A percentile compares a stretch with the other conserved stretches of the same genome.
Evolutionary conservation across 1,140 invertebrate genomes (phyloP).

Genomic region (Tetramorium parvispinum): DNA sequence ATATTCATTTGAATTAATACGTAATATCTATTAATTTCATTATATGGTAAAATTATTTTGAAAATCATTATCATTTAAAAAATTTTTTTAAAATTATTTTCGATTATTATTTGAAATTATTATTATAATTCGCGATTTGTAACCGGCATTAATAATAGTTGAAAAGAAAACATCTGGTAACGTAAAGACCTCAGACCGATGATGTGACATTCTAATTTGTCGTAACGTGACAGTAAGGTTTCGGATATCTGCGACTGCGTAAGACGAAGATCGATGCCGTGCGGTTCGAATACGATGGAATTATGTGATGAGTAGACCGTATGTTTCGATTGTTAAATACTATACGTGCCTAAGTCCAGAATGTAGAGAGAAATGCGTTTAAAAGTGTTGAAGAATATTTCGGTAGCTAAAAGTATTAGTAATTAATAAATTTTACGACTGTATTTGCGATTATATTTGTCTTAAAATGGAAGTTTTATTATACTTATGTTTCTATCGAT

Average conservation of each 20-base stretch:
- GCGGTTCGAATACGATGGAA: conserved; percentile 7
- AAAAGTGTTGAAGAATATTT: background rate
- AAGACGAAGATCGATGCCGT: conserved; percentile 35
- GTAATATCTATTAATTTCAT: background rate
- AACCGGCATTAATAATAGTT: background rate
- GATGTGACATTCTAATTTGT: conserved; percentile 50
- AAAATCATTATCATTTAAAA: background rate
- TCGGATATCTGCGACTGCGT: conserved; percentile 50
- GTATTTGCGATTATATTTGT: background rate
- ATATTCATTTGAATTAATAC: background rate
- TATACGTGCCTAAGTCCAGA: background rate
- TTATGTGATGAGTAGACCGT: conserved; percentile 4
- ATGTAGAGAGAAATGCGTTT: background rate
- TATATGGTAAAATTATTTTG: background rate
- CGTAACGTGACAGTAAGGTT: conserved; percentile 41
- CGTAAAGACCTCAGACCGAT: conserved; percentile 13
- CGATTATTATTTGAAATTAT: background rate
- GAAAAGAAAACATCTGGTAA: background rate
- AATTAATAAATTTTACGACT: background rate
- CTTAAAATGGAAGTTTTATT: background rate
- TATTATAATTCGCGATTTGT: background rate
- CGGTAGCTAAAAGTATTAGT: background rate
- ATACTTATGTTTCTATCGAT: background rate
- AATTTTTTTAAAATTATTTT: background rate
- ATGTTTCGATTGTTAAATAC: background rate